Conservation (phyloP, 2,888 invertebrate genomes). For the Calliopum simillimum region DNA sequence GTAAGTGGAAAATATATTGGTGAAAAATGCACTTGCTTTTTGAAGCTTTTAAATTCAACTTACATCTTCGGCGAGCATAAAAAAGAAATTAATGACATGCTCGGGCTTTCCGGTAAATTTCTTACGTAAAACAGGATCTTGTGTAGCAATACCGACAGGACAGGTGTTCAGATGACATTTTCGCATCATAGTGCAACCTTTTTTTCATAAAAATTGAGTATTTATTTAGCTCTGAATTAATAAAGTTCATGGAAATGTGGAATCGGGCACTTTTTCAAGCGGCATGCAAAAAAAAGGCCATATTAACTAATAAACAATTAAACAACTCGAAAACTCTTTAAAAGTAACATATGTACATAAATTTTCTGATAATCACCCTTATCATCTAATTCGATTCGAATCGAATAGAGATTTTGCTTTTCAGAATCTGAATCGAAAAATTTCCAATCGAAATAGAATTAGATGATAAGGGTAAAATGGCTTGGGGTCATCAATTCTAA, state of each 20-base stretch:
- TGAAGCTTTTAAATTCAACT: constrained; percentile 40
- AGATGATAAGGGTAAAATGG: too few species aligned
- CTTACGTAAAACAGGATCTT: constrained; percentile 93
- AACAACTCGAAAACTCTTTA: too few species aligned
- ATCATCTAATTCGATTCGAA: too few species aligned
- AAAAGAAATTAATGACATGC: constrained; percentile 96
- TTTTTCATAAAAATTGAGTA: background rate
- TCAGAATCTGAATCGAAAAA: too few species aligned
- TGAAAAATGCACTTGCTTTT: background rate
- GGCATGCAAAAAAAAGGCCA: background rate
- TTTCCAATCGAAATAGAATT: too few species aligned
- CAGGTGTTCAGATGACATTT: constrained; percentile 99
- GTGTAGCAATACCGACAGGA: constrained; percentile 98
- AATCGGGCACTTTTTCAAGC: background rate
- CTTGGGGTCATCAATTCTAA: too few species aligned
- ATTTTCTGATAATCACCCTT: too few species aligned
- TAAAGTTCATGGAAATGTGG: background rate
- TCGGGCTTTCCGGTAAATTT: constrained; percentile 99
- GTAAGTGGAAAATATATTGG: background rate
- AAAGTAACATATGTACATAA: too few species aligned
- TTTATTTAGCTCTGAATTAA: background rate
- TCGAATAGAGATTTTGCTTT: too few species aligned
- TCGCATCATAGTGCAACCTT: constrained; percentile 98
- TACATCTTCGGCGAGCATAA: constrained; percentile 98
- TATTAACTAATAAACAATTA: too few species aligned